Evolutionary conservation across 2,888 invertebrate genomes (phyloP), one percentile per base, ranked within the genome.

Genomic region (Drosophila pegasa): DNA sequence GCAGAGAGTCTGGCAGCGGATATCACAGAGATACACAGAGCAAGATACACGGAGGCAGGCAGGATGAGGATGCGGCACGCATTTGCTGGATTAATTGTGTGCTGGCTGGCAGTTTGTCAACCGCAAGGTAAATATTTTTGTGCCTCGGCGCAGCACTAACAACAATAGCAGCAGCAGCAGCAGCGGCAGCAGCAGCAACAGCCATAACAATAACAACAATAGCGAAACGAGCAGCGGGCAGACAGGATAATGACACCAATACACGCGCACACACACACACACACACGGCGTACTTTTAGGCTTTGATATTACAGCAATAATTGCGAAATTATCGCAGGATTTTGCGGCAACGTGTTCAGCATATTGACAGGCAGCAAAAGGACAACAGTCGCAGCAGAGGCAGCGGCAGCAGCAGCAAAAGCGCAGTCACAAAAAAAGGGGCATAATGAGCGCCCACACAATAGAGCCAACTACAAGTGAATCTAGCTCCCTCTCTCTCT

Each of bases 61-160:
- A 75, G 72, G 72, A 75, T 75, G 74, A 75, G 70, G 59, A 83
- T 80, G 88, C 79, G 83, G 61, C 64, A 75, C 79, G 87, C 87
- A 77, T 87, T 85, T 87, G 83, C 78, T 74, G 90, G 87, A 90
- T 88, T 89, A 87, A 87, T 89, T 87, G 79, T 87, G 75, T 74
- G 82, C 79, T 77, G 89, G 80, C 67, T 89, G 78, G 87, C 79
- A 75, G 85, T 86, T 87, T 90, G 90, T 86, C 88, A 89, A 79
- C 87, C 87, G 61, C 80, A 89, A 87, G 89, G 89, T 89, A 89
- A 90, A 90, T 90, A 89, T 89, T 87, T 85, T 87, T 77, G 61
- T 63, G 71, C 65, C 73, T 38, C 43, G 31, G 29, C 48, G 18
- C 33, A 22, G 29, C 40, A 31, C 41, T 47, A 67, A 63, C 75